A percentile compares a stretch with the other conserved stretches of the same genome.
phyloP scores from a whole-genome alignment of 2,113 vertebrate species.

The Pterocles gutturalis region DNA sequence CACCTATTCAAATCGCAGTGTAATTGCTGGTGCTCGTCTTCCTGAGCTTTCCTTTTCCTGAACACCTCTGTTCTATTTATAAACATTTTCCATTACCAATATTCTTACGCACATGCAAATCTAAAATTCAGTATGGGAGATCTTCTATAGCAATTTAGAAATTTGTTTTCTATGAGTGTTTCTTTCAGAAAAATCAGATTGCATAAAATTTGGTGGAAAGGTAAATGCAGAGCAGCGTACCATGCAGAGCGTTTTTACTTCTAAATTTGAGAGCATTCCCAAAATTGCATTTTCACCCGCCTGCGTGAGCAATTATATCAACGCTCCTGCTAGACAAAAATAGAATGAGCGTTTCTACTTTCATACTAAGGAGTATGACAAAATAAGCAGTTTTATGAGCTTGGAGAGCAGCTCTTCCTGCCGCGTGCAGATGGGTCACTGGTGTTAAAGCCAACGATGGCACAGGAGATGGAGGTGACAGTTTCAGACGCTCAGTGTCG shows the following conservation, averaged over 20 bases:
- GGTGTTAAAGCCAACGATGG: accelerated
- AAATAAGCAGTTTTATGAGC: neutral
- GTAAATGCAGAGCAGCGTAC: neutral
- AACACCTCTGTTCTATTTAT: neutral
- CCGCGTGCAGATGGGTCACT: accelerated
- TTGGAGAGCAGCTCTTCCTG: neutral
- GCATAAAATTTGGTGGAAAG: neutral
- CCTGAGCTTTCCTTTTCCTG: neutral
- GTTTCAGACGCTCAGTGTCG: neutral
- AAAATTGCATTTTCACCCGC: neutral
- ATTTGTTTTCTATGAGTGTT: neutral
- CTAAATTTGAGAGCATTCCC: neutral
- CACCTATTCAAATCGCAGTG: neutral
- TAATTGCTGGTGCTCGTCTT: neutral
- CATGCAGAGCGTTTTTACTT: neutral
- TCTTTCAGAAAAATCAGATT: neutral
- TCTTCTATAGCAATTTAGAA: neutral
- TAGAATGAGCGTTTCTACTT: neutral
- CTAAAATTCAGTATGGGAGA: neutral
- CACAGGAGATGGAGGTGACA: neutral
- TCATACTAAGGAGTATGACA: neutral
- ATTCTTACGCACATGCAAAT: neutral
- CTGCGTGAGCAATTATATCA: neutral
- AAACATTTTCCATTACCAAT: neutral
- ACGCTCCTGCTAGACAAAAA: neutral